Conservation (phyloP, 2,888 invertebrate species). For the Scelioninae gen. 1 region DNA sequence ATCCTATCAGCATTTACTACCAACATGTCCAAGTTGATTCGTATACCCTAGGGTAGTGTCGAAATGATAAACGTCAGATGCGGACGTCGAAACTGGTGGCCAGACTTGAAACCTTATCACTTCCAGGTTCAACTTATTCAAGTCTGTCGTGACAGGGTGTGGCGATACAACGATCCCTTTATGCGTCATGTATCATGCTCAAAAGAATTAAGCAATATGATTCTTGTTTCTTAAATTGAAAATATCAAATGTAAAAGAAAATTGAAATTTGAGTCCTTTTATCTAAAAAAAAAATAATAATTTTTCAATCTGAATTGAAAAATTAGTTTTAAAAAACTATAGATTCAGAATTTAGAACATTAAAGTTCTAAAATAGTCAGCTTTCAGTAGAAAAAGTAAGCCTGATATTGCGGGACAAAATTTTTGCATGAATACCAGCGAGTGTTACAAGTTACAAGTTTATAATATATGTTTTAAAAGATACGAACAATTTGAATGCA, state of each 20-base stretch:
- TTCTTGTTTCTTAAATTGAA: not conserved
- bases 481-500: constrained; percentile 46
- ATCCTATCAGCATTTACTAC: constrained; percentile 39
- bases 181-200: not conserved
- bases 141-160: constrained; percentile 17
- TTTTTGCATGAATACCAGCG: constrained; percentile 32
- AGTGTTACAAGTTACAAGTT: constrained; percentile 32
- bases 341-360: too few species aligned
- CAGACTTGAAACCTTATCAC: constrained; percentile 26
- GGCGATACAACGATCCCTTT: constrained; percentile 12
- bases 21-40: constrained; percentile 51
- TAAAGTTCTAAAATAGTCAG: constrained; percentile 17
- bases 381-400: constrained; percentile 18
- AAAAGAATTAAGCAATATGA: constrained; percentile 1
- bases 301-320: too few species aligned
- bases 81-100: constrained; percentile 20
- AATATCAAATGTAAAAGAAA: too few species aligned
- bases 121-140: constrained; percentile 29
- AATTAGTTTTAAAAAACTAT: too few species aligned
- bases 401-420: constrained; percentile 3
- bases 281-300: too few species aligned
- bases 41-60: constrained; percentile 33
- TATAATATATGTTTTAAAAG: constrained; percentile 46
- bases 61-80: constrained; percentile 42
- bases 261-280: too few species aligned